Evolutionary conservation across 2,113 vertebrate genomes (phyloP), one percentile per base, ranked within the genome.

Genomic region (Corynorhinus townsendii): DNA sequence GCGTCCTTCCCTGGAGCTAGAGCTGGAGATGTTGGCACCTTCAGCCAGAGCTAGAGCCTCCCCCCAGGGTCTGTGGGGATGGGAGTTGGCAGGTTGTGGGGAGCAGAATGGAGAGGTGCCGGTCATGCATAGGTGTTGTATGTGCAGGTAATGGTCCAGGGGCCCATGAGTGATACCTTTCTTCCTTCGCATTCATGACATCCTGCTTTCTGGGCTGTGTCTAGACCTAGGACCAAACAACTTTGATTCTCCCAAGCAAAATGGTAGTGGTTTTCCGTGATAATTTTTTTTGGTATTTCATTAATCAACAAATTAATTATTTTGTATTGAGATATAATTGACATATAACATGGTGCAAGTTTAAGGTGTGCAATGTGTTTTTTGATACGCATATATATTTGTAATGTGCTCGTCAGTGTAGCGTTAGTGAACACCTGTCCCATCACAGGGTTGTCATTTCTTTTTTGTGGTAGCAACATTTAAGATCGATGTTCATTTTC

Each of bases 101-200:
- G 38, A 30, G 62, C 59, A 82, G 52, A 84, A 3, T 20, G 35
- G 76, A 49, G 43, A 62, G 22, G 22, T 43, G 38, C 26, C 1
- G 0, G 0, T 68, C 45, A 30, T 11, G 10, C 4, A 1, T 1
- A 6, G 22, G 24, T 22, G 11, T n/a, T 15, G 7, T 35, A 4
- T 7, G 30, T 35, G 12, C 30, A 19, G 52, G 33, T 30, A 7
- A 64, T 14, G 47, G 38, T 7, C 3, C 30, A 20, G 73, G 35
- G 81, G 17, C 26, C 24, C 17, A 12, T 6, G 11, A 52, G 40
- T 20, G 38, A 30, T 26, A 76, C n/a, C 3, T 28, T 38, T 10
- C 62, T 79, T 47, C 9, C 0, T n/a, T 86, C 28, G 15, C 16
- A 43, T 28, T 20, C 30, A 22, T 1, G 22, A 62, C 22, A 15